Conservation (phyloP, 2,888 invertebrate species). For the Dryomyza anilis region DNA sequence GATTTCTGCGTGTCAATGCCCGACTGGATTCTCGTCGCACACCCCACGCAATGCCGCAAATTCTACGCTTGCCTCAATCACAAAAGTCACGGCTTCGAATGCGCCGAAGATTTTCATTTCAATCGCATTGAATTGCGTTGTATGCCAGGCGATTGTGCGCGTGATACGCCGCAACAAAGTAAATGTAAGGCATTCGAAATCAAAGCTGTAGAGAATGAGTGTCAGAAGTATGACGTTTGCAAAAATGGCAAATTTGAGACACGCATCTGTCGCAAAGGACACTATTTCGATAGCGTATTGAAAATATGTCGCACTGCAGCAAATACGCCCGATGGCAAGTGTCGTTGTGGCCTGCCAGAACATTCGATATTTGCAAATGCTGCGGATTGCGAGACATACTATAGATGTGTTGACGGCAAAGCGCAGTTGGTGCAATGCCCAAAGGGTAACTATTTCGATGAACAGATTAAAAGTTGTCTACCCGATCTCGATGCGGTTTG, state of each 20-base stretch:
- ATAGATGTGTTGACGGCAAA: conserved; percentile 37
- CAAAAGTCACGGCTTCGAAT: conserved; percentile 36
- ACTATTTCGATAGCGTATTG: conserved; percentile 37
- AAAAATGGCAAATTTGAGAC: conserved; percentile 31
- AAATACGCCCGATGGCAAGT: conserved; percentile 30
- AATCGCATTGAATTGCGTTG: conserved; percentile 30
- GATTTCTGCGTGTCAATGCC: conserved; percentile 19
- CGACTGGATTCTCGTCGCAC: conserved; percentile 34
- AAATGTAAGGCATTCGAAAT: conserved; percentile 25
- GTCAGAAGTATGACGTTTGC: conserved; percentile 36
- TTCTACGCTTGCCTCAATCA: conserved; percentile 41
- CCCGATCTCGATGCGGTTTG: conserved; percentile 41
- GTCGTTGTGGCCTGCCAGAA: conserved; percentile 44
- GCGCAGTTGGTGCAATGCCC: conserved; percentile 41
- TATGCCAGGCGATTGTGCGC: conserved; percentile 34
- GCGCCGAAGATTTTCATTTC: conserved; percentile 37
- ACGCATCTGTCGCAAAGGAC: conserved; percentile 35
- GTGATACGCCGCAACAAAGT: background rate
- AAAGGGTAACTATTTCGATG: conserved; percentile 39
- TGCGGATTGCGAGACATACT: conserved; percentile 42
- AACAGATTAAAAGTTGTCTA: conserved; percentile 36
- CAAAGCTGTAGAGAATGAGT: conserved; percentile 27
- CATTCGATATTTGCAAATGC: conserved; percentile 38
- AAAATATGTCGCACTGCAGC: conserved; percentile 35
- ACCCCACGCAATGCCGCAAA: conserved; percentile 38